Evolutionary conservation across 2,888 invertebrate genomes (phyloP), one percentile per base, ranked within the genome.

Genomic region (Stenoptilia bipunctidactyla): DNA sequence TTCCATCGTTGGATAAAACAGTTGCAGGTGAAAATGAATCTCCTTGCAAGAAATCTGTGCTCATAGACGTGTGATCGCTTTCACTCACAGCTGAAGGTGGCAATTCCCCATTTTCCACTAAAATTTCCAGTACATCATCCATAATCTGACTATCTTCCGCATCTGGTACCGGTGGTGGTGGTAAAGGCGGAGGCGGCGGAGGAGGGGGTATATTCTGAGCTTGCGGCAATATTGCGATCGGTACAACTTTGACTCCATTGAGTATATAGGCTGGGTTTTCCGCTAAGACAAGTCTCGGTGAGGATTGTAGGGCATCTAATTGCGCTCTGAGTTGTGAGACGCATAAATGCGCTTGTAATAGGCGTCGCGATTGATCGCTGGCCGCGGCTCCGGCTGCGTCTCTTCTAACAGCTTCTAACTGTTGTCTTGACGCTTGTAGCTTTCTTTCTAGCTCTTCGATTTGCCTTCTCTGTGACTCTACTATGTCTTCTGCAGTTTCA

Each of bases 41-140:
- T 1, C 65, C 56, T 1, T 61, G 52, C 13, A 58, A 68, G 13
- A 55, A 58, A 12, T 30, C 30, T 2, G 58, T 51, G 34, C 66
- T 64, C 40, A 58, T 66, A 44, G 54, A 65, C 49, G 47, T 70
- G 73, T 15, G 89, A 86, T 15, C 88, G 86, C 45, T 86, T 52
- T 91, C 67, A 27, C 58, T 89, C 1, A 93, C 95, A 0, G 94
- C 94, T 53, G 94, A 94, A 6, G 95, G 90, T 1, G 96, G 94
- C 42, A 97, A 71, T 61, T 97, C 97, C 9, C 97, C 97, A 65
- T 94, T 95, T 61, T 96, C 92, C 35, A 97, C 96, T 10, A 97
- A 87, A 51, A 97, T 96, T 64, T 97, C 96, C 40, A 97, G 79
- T 1, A 97, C 96, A 69, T 97, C 97, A 61, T 95, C 94, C 57